Base-by-base conservation (phyloP, 2,113 vertebrate species). In the Globicephala melas region DNA sequence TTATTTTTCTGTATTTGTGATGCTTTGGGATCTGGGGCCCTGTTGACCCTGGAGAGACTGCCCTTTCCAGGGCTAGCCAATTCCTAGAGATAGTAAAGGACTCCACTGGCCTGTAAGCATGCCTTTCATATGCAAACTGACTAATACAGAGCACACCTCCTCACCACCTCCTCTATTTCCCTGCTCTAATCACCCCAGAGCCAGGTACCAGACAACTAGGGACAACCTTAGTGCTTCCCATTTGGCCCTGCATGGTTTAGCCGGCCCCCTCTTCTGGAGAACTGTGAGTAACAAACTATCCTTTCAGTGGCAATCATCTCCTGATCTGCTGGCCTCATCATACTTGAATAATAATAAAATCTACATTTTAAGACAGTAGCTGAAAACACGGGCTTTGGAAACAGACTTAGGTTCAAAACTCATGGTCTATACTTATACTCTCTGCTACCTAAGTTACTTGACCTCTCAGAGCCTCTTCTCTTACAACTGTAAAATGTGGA, bases 231-330 rank as follows among this genome's bases (percentile, higher is more conserved):
- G 25, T 21, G n/a, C 33, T 67, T 71, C 53, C 33, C 2, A 0
- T 1, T 11, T 15, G 63, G 73, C 6, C n/a, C 20, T 7, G 1
- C 8, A 20, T 3, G 12, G 41, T 6, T 0, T 8, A 20, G 41
- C 6, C 21, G 4, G 20, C 3, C 12, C 14, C 10, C 6, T 63
- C 50, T 47, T 70, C 33, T 15, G 9, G 13, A 63, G 62, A 79
- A 91, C 20, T 33, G 11, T 33, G 36, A 58, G 12, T 26, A 77
- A 83, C 31, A 71, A 82, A 76, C 23, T 47, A 25, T 53, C 67
- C 20, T 82, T 82, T 82, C 62, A n/a, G 21, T 44, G 38, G 21
- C 28, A 83, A 36, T 13, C 53, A 47, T 60, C 26, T 41, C 55
- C 31, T 73, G 53, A 63, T 50, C 44, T 71, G 26, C 47, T 67